Conservation (phyloP, 2,797 vertebrate genomes). For the Agapornis canus region DNA sequence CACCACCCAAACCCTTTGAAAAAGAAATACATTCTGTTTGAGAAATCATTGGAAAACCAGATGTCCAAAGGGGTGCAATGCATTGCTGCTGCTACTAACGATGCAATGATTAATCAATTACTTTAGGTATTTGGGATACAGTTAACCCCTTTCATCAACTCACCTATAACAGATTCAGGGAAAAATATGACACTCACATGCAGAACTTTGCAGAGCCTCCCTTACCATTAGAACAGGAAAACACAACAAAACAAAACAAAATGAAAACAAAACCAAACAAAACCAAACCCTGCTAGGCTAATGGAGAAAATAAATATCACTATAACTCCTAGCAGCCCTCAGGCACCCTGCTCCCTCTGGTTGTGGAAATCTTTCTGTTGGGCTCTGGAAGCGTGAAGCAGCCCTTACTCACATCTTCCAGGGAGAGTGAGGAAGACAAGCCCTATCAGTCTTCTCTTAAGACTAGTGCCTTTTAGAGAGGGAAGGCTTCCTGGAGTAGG, state of each 20-base stretch:
- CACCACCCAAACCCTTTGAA: neutral
- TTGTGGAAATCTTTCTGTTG: conserved; percentile 34
- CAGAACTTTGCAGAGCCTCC: neutral
- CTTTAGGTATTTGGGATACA: neutral
- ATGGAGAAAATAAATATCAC: neutral
- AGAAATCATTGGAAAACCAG: neutral
- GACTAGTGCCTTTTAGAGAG: neutral
- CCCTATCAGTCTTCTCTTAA: neutral
- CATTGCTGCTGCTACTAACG: neutral
- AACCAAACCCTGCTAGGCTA: neutral
- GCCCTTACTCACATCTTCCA: conserved; percentile 2
- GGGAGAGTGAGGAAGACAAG: neutral
- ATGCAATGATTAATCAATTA: neutral
- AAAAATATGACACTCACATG: neutral
- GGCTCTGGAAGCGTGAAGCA: conserved; percentile 36
- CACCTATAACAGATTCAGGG: neutral
- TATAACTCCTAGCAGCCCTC: neutral
- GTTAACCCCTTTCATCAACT: neutral
- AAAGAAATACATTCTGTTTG: neutral
- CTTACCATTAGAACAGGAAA: neutral
- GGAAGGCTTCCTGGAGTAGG: neutral
- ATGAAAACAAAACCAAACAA: no score
- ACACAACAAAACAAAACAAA: neutral
- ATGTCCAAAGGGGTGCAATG: neutral
- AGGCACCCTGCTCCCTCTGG: neutral